These are phyloP conservation scores for Drosophila pseudotalamancana DNA, from an alignment of 2,888 invertebrate species.

Conservation along the genomic window DNA sequence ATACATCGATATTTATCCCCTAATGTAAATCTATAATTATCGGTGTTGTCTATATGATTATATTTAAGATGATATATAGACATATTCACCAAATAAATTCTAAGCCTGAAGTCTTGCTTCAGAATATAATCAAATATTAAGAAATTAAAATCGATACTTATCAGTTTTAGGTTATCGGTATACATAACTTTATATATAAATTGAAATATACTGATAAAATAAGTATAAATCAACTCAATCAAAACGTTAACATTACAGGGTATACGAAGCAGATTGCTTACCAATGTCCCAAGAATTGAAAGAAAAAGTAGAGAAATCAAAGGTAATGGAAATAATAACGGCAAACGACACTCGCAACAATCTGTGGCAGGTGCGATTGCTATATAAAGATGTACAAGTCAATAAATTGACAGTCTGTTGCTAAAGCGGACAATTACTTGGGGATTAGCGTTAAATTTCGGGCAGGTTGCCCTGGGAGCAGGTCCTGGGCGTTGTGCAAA, in stretches of 20 bases:
- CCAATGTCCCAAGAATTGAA: background rate
- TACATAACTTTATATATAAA: too few relatives aligned
- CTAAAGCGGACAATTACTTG: slow-evolving; percentile 71
- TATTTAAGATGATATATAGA: too few relatives aligned
- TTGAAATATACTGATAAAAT: too few relatives aligned
- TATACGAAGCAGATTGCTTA: background rate
- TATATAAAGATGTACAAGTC: slow-evolving; percentile 47
- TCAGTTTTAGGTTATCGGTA: too few relatives aligned
- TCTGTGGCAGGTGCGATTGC: slow-evolving; percentile 66
- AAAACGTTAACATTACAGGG: background rate
- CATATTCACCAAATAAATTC: too few relatives aligned
- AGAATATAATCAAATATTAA: too few relatives aligned
- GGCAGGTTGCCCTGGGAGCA: slow-evolving; percentile 14
- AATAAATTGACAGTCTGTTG: slow-evolving; percentile 71
- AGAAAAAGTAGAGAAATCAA: slow-evolving; percentile 43
- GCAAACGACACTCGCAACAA: slow-evolving; percentile 49
- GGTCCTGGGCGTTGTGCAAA: slow-evolving; percentile 1
- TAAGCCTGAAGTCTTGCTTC: too few relatives aligned
- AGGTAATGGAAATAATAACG: slow-evolving; percentile 37
- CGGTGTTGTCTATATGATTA: too few relatives aligned
- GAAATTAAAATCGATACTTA: too few relatives aligned
- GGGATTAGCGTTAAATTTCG: slow-evolving; percentile 61
- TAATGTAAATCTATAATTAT: too few relatives aligned
- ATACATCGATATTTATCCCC: too few relatives aligned
- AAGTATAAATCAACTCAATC: too few relatives aligned